Conservation (phyloP, 2,888 invertebrate genomes). For the Gortyna flavago region DNA sequence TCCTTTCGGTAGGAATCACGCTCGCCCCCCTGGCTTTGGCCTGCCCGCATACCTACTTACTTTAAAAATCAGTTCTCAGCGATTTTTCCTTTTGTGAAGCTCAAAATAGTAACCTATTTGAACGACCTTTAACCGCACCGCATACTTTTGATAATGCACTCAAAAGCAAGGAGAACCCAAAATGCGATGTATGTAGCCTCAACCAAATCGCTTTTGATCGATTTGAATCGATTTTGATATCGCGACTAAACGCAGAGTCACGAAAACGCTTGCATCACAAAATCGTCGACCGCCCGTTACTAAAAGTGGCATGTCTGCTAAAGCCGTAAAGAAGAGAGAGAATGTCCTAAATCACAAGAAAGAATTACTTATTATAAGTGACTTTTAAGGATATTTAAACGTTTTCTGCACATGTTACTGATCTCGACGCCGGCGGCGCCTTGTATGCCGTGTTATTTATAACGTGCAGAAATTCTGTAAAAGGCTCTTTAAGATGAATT, state of each 20-base stretch:
- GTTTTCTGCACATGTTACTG: constrained; percentile 20
- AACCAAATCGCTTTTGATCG: neutral
- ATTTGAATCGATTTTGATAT: no score
- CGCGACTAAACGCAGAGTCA: neutral
- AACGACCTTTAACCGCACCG: neutral
- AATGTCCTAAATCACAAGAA: constrained; percentile 7
- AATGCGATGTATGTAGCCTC: neutral
- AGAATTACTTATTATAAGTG: constrained; percentile 5
- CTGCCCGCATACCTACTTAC: no score
- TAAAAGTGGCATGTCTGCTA: neutral
- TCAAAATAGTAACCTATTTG: neutral
- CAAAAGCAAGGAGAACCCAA: neutral
- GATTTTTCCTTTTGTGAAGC: neutral
- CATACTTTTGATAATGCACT: neutral
- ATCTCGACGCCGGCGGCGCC: constrained; percentile 14
- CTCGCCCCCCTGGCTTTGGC: no score
- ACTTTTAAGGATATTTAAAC: constrained; percentile 16
- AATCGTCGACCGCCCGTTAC: neutral
- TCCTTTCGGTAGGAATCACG: no score
- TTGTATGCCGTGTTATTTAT: constrained; percentile 36
- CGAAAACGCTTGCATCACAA: neutral
- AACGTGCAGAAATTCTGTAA: constrained; percentile 36
- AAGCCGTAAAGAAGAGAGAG: neutral
- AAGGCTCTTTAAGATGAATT: constrained; percentile 8
- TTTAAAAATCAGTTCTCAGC: neutral